phyloP scores from a whole-genome alignment of 2,797 vertebrate species.

The Tarsius wallacei region DNA sequence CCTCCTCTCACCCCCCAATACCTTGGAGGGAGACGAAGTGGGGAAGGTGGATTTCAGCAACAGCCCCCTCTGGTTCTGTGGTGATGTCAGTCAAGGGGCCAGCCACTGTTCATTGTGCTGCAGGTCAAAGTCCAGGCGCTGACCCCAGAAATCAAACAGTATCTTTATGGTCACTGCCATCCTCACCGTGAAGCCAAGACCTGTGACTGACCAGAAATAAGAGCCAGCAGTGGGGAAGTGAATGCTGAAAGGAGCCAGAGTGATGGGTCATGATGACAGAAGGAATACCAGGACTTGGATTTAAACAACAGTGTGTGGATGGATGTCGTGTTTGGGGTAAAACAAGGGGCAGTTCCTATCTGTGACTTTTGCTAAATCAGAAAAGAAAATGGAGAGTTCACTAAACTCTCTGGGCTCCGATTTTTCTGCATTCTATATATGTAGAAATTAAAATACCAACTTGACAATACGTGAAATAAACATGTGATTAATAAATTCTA shows the following conservation, averaged over 20 bases:
- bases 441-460: background rate
- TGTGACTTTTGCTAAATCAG: background rate
- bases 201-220: background rate
- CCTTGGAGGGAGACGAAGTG: conserved; percentile 15
- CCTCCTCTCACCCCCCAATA: background rate
- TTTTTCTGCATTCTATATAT: background rate
- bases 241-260: background rate
- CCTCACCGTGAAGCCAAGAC: background rate
- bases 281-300: no score
- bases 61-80: background rate
- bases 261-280: background rate
- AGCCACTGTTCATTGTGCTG: background rate
- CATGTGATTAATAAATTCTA: background rate
- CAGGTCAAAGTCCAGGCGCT: background rate
- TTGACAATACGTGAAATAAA: background rate
- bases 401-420: background rate
- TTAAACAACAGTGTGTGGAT: background rate
- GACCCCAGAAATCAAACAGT: background rate
- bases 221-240: background rate
- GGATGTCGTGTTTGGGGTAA: no score
- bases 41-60: background rate
- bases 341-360: no score
- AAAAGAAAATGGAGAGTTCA: background rate
- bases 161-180: background rate
- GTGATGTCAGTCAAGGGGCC: background rate